These are phyloP conservation scores for Glaucidium brasilianum DNA, from an alignment of 2,113 vertebrate genomes.

Conservation along the genomic window DNA sequence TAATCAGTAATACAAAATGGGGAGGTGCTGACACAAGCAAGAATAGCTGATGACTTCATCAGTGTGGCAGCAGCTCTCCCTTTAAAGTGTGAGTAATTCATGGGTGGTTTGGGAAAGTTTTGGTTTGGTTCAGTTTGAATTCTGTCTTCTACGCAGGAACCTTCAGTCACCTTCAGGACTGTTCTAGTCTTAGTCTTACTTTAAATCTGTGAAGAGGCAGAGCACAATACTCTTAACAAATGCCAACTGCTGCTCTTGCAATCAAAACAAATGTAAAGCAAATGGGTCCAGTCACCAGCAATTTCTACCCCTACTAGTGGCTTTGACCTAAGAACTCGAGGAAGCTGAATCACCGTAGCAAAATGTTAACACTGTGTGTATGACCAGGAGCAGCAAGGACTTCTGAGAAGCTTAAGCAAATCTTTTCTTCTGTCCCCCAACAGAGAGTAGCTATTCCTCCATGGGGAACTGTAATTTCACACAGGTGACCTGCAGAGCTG, in stretches of 20 bases:
- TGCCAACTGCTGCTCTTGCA: neutral
- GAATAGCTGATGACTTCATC: constrained; percentile 45
- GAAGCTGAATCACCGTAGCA: neutral
- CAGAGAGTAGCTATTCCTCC: neutral
- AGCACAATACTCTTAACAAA: neutral
- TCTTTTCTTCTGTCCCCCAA: neutral
- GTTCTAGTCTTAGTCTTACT: neutral
- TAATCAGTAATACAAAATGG: constrained; percentile 38
- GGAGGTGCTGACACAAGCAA: constrained; percentile 55
- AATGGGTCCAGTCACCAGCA: neutral
- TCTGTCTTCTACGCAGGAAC: neutral
- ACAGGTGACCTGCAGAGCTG: neutral
- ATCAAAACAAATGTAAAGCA: neutral
- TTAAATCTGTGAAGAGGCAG: neutral
- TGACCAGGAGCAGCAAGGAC: neutral
- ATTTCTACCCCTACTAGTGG: neutral
- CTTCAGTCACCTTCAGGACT: neutral
- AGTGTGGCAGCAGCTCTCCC: constrained; percentile 11
- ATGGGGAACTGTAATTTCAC: neutral
- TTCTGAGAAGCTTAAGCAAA: neutral
- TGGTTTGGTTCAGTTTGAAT: neutral
- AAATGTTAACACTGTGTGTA: neutral
- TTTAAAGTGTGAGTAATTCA: neutral
- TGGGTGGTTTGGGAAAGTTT: neutral
- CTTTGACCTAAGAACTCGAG: neutral